Evolutionary conservation across 2,888 invertebrate species (phyloP).

Genomic region (Phyllotreta striolata): DNA sequence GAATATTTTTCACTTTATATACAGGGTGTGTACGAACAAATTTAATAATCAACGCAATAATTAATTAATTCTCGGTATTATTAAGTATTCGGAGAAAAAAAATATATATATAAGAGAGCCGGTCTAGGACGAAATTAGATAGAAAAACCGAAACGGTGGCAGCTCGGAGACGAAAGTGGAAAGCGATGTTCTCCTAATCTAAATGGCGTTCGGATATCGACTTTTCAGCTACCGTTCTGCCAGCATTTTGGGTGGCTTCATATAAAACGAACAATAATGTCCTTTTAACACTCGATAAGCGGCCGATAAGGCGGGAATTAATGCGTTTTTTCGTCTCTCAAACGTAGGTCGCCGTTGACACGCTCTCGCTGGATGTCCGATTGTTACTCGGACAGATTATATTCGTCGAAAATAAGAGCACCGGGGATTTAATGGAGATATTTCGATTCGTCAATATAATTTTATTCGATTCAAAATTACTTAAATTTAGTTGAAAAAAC

Average conservation of each 20-base stretch:
- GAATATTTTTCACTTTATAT: too few species aligned
- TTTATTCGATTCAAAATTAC: too few species aligned
- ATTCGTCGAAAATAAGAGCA: too few species aligned
- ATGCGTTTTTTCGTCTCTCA: conserved; percentile 36
- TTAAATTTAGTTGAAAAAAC: too few species aligned
- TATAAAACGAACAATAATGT: conserved; percentile 51
- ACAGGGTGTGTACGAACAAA: neutral
- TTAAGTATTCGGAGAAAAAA: neutral
- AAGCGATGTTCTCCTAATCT: conserved; percentile 52
- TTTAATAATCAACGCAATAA: too few species aligned
- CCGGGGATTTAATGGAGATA: too few species aligned
- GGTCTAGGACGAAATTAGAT: conserved; percentile 36
- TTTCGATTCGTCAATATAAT: too few species aligned
- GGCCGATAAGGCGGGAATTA: conserved; percentile 40
- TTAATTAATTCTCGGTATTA: too few species aligned
- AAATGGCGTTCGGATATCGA: conserved; percentile 49
- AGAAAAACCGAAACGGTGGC: conserved; percentile 41
- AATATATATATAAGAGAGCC: conserved; percentile 22
- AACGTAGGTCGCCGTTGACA: conserved; percentile 37
- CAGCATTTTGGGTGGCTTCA: conserved; percentile 51
- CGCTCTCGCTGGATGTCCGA: conserved; percentile 24
- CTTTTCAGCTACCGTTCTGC: conserved; percentile 48
- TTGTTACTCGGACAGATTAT: conserved; percentile 23
- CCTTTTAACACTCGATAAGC: conserved; percentile 51
- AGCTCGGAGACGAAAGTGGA: conserved; percentile 50